Evolutionary conservation across 1,140 invertebrate genomes (phyloP), one percentile per base, ranked within the genome.

Genomic region (Adelges cooleyi): DNA sequence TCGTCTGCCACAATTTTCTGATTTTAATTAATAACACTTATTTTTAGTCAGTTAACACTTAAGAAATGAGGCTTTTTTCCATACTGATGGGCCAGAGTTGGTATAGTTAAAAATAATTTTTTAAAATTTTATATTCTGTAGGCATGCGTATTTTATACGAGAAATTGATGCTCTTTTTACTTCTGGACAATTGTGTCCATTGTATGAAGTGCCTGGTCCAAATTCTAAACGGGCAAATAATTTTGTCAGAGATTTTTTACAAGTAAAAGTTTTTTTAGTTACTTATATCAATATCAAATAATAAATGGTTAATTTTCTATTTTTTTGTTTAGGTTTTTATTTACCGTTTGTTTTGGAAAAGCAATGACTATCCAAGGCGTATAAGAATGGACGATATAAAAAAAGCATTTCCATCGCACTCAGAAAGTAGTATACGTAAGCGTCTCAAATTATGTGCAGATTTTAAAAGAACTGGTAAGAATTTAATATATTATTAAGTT

Each of bases 321-420:
- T 33, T 6, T 6, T 33, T 33, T 33, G 29, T 6, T 6, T 71
- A 91, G 87, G 93, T 98, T 0, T 99, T 97, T 72, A 99, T 99
- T 69, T 98, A 98, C 74, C 82, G 97, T 66, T 75, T 99, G 42
- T 99, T 99, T 77, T 98, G 95, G 94, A 95, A 92, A 72, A 97
- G 92, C 69, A 79, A 80, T 50, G 92, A 98, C 74, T 85, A 82
- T 67, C 94, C 94, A 0, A 78, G 89, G 11, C 80, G 92, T 69
- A 97, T 99, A 38, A 91, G 90, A 76, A 99, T 99, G 95, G 97
- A 99, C 71, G 96, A 99, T 73, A 97, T 99, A 29, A 97, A 96
- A 76, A 85, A 85, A 73, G 93, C 95, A 0, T 99, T 98, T 75
- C 94, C 94, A 0, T 90, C 90, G 3, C 93, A 98, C 74, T 95